Conservation (phyloP, 2,113 vertebrate species). For the Rallus limicola region DNA sequence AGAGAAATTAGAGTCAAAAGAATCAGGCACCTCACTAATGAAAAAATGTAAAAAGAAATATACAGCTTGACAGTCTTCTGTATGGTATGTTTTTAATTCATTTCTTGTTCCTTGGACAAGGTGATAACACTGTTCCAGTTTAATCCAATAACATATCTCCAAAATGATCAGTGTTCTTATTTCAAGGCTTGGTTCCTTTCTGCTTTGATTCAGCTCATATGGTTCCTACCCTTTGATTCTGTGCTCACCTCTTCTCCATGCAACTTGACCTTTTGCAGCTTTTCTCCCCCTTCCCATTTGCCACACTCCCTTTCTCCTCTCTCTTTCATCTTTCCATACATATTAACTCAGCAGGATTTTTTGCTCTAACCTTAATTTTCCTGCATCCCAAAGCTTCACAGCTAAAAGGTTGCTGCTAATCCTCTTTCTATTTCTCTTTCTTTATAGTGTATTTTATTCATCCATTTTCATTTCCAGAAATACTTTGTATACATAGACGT, state of each 20-base stretch:
- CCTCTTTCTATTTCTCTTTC: constrained; percentile 68
- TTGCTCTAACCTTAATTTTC: constrained; percentile 66
- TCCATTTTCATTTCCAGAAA: constrained; percentile 71
- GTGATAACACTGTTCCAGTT: constrained; percentile 57
- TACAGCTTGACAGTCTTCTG: background rate
- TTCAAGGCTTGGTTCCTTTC: constrained; percentile 54
- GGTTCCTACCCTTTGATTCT: constrained; percentile 56
- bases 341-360: constrained; percentile 67
- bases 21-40: constrained; percentile 34
- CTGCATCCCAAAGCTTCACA: constrained; percentile 60
- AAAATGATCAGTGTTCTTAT: constrained; percentile 63
- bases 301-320: constrained; percentile 58
- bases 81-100: constrained; percentile 32
- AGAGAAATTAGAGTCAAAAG: constrained; percentile 32
- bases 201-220: constrained; percentile 55
- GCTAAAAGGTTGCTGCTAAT: constrained; percentile 73
- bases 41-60: constrained; percentile 36
- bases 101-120: constrained; percentile 58
- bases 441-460: constrained; percentile 67
- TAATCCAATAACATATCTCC: constrained; percentile 67
- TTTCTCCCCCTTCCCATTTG: constrained; percentile 54
- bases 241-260: constrained; percentile 65
- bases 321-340: constrained; percentile 69
- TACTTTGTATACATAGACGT: constrained; percentile 69
- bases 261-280: constrained; percentile 69